Percentiles rank a stretch among this genome's conserved stretches.
phyloP scores from a whole-genome alignment of 2,113 vertebrate species.

The Poeciliopsis retropinna region DNA sequence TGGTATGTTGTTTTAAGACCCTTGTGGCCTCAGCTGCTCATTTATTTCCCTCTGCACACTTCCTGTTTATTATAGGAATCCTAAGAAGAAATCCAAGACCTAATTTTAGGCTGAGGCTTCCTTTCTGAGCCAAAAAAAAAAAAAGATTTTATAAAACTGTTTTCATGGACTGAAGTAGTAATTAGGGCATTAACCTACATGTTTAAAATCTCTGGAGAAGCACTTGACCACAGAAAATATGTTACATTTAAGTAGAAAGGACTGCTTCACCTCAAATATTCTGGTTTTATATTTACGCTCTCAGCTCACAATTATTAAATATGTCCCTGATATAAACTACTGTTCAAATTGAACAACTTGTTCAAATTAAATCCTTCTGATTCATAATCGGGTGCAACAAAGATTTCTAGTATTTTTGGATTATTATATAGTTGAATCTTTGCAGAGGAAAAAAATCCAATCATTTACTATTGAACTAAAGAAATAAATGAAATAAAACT shows the following conservation, averaged over 20 bases:
- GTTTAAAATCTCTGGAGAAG: constrained; percentile 7
- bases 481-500: too few species aligned
- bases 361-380: not conserved
- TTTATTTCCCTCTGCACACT: not conserved
- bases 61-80: not conserved
- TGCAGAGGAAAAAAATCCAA: not conserved
- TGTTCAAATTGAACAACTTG: not conserved
- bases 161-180: not conserved
- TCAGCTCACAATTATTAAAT: constrained; percentile 25
- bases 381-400: not conserved
- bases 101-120: not conserved
- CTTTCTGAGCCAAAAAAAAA: not conserved
- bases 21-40: not conserved
- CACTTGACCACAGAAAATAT: not conserved
- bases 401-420: not conserved
- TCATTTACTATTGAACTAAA: not conserved
- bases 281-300: not conserved
- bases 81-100: not conserved
- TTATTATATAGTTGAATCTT: not conserved
- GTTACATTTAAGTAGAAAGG: not conserved
- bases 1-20: not conserved
- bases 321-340: not conserved
- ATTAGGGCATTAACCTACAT: constrained; percentile 1
- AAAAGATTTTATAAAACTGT: not conserved
- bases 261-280: not conserved